Evolutionary conservation across 30 jellyfish, hydroid and myxozoan species (phyloP), one percentile per base, ranked within the genome.

Genomic region (Mastigias papua): DNA sequence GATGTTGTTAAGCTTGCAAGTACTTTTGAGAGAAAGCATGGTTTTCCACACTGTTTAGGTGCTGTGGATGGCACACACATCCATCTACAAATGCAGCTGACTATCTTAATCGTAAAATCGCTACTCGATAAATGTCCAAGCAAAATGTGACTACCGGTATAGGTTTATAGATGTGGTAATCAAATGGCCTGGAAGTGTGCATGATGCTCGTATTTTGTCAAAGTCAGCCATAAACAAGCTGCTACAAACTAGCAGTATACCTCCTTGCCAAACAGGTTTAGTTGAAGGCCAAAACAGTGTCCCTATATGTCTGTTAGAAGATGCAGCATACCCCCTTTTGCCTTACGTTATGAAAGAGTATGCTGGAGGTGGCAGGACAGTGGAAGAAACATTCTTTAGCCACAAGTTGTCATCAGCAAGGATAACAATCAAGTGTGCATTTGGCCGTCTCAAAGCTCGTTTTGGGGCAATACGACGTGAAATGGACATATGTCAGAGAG

Each of bases 401-500:
- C 57, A 60, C 30, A 79, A 83, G 21, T 69, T 90, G 28, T 90
- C 95, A 32, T 90, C 97, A 21, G 92, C 92, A 60, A 26, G 96
- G 48, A 90, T 90, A 85, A 79, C 80, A 16, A 78, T 70, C 34
- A 88, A 84, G 68, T 84, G 97, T 76, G 96, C 96, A 3, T 73
- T 84, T 84, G 96, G 97, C 46, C 34, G 92, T 64, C 83, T 84
- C 17, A 84, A 76, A 61, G 96, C 93, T n/a, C n/a, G 93, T 20
- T 90, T 84, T 67, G 89, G 93, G 19, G 78, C 81, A 4, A 58
- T 84, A 67, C 33, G 78, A 76, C 23, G 88, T 65, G 89, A 74
- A 83, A 90, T 90, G 89, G 92, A 90, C 61, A 76, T 75, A 15
- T 33, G 69, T 25, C 66, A 49, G 75, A 33, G 58, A 22, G 81